A percentile compares a stretch with the other conserved stretches of the same genome.
Evolutionary conservation across 1,140 invertebrate species (phyloP).

Genomic region (Microplitis demolitor): DNA sequence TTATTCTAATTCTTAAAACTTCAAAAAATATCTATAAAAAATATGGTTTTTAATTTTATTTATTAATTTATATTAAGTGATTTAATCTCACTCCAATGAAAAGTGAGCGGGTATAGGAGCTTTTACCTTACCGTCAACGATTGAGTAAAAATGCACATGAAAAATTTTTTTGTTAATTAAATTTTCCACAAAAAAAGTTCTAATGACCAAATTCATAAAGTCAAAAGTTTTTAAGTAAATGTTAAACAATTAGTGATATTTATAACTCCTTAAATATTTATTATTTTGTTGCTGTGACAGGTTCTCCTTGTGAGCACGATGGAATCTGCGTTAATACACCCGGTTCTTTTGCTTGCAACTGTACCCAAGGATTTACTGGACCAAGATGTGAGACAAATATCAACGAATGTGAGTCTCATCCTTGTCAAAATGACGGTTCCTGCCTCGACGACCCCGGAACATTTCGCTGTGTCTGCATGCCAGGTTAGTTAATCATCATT

Average conservation of each 20-base stretch:
- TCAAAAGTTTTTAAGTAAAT: no score
- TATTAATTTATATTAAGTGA: no score
- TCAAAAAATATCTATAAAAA: no score
- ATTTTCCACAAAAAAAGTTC: no score
- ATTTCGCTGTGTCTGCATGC: constrained; percentile 95
- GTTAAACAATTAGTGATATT: neutral
- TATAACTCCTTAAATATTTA: constrained; percentile 5
- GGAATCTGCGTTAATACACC: constrained; percentile 94
- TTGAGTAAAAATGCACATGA: no score
- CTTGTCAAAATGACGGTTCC: constrained; percentile 92
- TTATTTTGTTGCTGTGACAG: constrained; percentile 57
- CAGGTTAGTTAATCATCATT: constrained; percentile 70
- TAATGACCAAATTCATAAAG: no score
- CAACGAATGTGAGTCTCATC: constrained; percentile 94
- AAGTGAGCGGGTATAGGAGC: no score
- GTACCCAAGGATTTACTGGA: constrained; percentile 89
- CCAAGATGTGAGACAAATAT: constrained; percentile 90
- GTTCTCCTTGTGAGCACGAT: constrained; percentile 89
- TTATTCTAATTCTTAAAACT: no score
- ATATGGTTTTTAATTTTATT: no score
- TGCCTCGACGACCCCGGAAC: constrained; percentile 94
- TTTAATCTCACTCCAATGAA: no score
- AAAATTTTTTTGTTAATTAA: no score
- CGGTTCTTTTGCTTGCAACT: constrained; percentile 91
- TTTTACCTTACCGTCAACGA: no score